Conservation (phyloP, 2,113 vertebrate genomes). For the Edolisoma coerulescens region DNA sequence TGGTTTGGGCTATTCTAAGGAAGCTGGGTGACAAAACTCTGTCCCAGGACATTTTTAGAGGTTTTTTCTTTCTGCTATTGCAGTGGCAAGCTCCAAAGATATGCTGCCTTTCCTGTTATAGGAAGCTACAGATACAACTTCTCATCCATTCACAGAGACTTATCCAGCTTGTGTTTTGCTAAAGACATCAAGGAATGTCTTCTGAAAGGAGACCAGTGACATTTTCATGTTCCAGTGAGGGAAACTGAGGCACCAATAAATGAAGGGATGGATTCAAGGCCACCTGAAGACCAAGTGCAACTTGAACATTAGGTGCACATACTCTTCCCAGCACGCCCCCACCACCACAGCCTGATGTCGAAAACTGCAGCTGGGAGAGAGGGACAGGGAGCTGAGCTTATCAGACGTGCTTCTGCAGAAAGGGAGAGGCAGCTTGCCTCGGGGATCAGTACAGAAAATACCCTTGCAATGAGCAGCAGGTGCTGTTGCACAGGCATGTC, state of each 20-base stretch:
- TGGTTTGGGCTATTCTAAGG: not conserved
- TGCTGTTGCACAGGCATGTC: not conserved
- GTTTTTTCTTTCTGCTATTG: not conserved
- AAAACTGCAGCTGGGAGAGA: not conserved
- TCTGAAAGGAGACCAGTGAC: not conserved
- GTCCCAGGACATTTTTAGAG: not conserved
- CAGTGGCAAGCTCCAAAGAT: not conserved
- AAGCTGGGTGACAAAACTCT: not conserved
- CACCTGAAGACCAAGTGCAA: not conserved
- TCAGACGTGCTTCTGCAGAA: not conserved
- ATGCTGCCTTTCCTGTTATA: not conserved
- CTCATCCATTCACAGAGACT: not conserved
- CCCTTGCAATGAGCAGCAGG: not conserved
- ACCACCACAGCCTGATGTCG: fast-evolving
- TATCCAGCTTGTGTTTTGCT: not conserved
- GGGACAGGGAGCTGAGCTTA: not conserved
- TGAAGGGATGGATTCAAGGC: not conserved
- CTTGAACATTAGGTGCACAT: not conserved
- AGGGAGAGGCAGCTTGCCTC: not conserved
- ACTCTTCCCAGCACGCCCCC: not conserved
- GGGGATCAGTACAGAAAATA: not conserved
- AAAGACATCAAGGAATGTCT: not conserved
- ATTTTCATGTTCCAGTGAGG: not conserved
- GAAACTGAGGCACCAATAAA: not conserved
- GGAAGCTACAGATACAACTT: not conserved